These are phyloP conservation scores for Caracal caracal DNA, from an alignment of 2,113 vertebrate genomes.

Conservation along the genomic window DNA sequence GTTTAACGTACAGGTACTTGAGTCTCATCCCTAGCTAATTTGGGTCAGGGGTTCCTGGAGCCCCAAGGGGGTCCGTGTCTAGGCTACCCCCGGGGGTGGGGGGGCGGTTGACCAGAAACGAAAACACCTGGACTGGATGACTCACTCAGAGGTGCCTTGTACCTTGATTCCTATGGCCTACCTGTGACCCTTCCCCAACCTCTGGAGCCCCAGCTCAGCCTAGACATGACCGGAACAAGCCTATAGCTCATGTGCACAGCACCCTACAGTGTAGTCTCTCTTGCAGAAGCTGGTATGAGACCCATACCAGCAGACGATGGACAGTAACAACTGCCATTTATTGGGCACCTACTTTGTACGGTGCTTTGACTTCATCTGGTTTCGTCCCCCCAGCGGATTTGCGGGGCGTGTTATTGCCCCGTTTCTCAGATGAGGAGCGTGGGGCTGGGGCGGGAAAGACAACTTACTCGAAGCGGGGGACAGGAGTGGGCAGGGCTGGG, in stretches of 20 bases:
- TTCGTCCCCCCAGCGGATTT: not conserved
- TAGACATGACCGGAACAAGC: not conserved
- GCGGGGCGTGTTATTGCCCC: rapidly evolving
- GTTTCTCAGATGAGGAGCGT: not conserved
- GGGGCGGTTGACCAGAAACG: not conserved
- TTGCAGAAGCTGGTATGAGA: not conserved
- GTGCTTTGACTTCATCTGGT: not conserved
- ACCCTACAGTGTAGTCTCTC: not conserved
- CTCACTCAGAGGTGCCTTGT: not conserved
- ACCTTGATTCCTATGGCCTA: not conserved
- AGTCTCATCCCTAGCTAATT: not conserved
- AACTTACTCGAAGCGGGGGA: not conserved
- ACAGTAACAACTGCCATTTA: not conserved
- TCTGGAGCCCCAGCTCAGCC: not conserved
- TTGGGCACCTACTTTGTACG: not conserved
- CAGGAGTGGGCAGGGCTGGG: not conserved
- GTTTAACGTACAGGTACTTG: not conserved
- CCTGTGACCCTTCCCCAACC: not conserved
- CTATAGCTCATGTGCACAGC: not conserved
- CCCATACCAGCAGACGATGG: not conserved
- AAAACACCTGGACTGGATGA: not conserved
- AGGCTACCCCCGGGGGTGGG: rapidly evolving
- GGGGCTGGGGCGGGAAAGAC: not conserved
- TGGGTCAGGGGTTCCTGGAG: not conserved
- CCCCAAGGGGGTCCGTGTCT: not conserved